These are phyloP conservation scores for Dendrolimus pini DNA, from an alignment of 2,888 invertebrate genomes.

Conservation along the genomic window DNA sequence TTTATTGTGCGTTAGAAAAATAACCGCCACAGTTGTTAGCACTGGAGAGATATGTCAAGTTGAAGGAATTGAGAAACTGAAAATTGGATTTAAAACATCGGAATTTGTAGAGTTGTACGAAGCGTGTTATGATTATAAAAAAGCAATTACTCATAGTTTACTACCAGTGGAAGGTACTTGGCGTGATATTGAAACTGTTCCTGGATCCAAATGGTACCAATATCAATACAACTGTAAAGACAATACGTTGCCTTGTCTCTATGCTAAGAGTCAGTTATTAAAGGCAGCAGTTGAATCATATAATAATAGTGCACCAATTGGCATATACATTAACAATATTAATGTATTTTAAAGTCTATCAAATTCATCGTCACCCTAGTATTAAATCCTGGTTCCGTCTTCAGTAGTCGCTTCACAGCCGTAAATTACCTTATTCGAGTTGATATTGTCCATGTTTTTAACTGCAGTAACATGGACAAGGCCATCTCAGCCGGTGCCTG, in stretches of 20 bases:
- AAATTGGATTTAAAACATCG: constrained; percentile 7
- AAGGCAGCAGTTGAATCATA: constrained; percentile 4
- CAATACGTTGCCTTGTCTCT: constrained; percentile 1
- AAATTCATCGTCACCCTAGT: too few relatives aligned
- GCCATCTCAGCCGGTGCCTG: too few relatives aligned
- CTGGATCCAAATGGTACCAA: neutral
- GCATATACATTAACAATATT: constrained; percentile 6
- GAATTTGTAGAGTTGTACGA: constrained; percentile 7
- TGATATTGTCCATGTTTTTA: too few relatives aligned
- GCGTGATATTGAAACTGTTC: neutral
- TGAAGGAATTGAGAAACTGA: constrained; percentile 7
- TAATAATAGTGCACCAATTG: constrained; percentile 7
- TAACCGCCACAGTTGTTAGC: constrained; percentile 1
- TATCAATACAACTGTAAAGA: neutral
- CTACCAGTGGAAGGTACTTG: neutral
- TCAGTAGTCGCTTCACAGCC: too few relatives aligned
- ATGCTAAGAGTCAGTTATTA: constrained; percentile 6
- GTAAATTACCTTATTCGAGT: too few relatives aligned
- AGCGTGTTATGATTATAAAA: constrained; percentile 8
- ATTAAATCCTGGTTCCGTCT: too few relatives aligned
- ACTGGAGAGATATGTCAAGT: constrained; percentile 8
- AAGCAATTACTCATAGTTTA: constrained; percentile 6
- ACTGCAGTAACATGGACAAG: too few relatives aligned
- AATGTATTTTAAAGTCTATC: neutral
- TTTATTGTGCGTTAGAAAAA: constrained; percentile 5